Evolutionary conservation across 30 jellyfish, hydroid and myxozoan species (phyloP).

Genomic region (Pseudorhiza aurosa): DNA sequence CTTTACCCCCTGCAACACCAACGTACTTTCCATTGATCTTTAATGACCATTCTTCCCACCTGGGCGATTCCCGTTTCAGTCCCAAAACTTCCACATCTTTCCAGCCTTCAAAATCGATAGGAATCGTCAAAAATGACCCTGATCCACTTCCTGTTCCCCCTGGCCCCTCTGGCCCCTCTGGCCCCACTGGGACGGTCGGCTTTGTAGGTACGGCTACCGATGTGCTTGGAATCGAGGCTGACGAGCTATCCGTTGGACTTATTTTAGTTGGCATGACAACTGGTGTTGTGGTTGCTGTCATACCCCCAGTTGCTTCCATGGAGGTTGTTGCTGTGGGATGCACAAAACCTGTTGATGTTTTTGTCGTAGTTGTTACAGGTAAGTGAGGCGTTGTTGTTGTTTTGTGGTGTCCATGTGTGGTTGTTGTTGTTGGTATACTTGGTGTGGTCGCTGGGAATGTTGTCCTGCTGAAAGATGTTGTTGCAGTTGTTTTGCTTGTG

Average conservation of each 20-base stretch:
- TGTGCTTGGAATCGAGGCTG: neutral
- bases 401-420: too few relatives aligned
- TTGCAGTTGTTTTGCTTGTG: too few relatives aligned
- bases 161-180: neutral
- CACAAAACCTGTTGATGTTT: neutral
- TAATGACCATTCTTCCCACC: constrained; percentile 60
- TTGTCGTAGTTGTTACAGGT: too few relatives aligned
- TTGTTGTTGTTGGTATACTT: too few relatives aligned
- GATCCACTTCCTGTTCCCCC: neutral
- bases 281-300: neutral
- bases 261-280: constrained; percentile 11
- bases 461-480: too few relatives aligned
- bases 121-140: neutral
- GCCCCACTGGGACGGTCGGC: neutral
- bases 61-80: neutral
- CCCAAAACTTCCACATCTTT: constrained; percentile 39
- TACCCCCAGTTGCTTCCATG: neutral
- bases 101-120: constrained; percentile 50
- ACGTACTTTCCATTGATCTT: constrained; percentile 57
- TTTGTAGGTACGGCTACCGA: neutral
- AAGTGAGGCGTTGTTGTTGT: too few relatives aligned
- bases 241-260: neutral
- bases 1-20: constrained; percentile 12
- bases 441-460: too few relatives aligned
- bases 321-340: neutral